These are phyloP conservation scores for Diadumene lineata DNA, from an alignment of 92 coral and sea anemone genomes.

Conservation along the genomic window DNA sequence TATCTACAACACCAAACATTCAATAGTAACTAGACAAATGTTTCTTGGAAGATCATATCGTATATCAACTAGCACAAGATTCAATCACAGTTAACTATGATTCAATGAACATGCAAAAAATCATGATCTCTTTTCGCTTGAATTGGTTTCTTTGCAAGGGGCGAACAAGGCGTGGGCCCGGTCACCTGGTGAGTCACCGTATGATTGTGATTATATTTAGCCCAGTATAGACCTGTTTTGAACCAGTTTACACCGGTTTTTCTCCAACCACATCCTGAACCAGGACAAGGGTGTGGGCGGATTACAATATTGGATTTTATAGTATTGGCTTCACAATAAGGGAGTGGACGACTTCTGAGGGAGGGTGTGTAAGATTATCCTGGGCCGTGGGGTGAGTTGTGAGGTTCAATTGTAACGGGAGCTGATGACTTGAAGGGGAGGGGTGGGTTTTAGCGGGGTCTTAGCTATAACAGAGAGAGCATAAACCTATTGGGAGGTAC, in stretches of 20 bases:
- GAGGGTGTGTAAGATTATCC: background rate
- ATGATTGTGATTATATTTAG: too few species aligned
- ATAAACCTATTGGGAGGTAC: too few species aligned
- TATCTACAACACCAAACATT: too few species aligned
- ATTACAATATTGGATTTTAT: background rate
- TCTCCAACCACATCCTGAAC: conserved; percentile 13
- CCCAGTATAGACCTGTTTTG: conserved; percentile 6
- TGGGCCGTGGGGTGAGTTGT: background rate
- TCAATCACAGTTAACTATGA: background rate
- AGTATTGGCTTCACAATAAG: conserved; percentile 12
- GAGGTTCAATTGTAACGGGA: too few species aligned
- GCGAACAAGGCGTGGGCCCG: background rate
- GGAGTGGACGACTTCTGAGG: background rate
- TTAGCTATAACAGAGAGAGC: too few species aligned
- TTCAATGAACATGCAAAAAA: background rate
- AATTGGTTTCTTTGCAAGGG: conserved; percentile 5
- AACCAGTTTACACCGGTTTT: too few species aligned
- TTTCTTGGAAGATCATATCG: too few species aligned
- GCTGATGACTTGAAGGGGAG: too few species aligned
- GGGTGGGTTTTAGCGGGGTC: too few species aligned
- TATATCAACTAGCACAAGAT: background rate
- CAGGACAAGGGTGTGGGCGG: conserved; percentile 26
- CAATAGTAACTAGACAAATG: too few species aligned
- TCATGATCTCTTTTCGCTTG: background rate
- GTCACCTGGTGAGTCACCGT: conserved; percentile 17